Conservation (phyloP, 2,888 invertebrate species). For the Gnatocerus cornutus region DNA sequence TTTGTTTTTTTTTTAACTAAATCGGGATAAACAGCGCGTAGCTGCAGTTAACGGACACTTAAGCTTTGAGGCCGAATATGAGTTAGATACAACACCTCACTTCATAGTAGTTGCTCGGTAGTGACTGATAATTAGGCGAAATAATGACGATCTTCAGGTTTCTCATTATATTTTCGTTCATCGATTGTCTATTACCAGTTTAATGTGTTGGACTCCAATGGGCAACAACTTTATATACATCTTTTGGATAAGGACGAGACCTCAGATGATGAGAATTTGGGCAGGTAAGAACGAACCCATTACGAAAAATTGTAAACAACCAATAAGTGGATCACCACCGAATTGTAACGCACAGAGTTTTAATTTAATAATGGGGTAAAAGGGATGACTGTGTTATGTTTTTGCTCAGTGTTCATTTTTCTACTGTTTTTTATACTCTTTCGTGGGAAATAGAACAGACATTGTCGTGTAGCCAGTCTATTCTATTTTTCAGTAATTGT, state of each 20-base stretch:
- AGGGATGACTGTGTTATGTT: neutral
- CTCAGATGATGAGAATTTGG: constrained; percentile 89
- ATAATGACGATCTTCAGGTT: constrained; percentile 31
- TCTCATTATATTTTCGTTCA: constrained; percentile 39
- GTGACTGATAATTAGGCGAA: constrained; percentile 25
- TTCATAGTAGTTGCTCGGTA: constrained; percentile 23
- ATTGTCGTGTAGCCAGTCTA: neutral
- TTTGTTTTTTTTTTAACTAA: constrained; percentile 31
- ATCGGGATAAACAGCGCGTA: constrained; percentile 36
- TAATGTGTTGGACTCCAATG: constrained; percentile 77
- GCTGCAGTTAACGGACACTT: constrained; percentile 23
- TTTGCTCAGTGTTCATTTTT: neutral
- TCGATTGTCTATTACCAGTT: constrained; percentile 62
- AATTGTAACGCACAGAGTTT: constrained; percentile 19
- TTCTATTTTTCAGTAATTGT: neutral
- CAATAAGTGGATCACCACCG: constrained; percentile 8
- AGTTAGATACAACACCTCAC: constrained; percentile 26
- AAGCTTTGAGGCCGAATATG: constrained; percentile 13
- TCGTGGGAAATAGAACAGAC: neutral
- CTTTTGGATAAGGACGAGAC: constrained; percentile 92
- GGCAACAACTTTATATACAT: constrained; percentile 83
- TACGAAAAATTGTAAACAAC: neutral
- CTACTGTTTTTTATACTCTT: neutral
- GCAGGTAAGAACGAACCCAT: constrained; percentile 80
- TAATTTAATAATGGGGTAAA: constrained; percentile 16